A percentile compares a stretch with the other conserved stretches of the same genome.
Conservation (phyloP, 2,113 vertebrate genomes). For the Circaetus gallicus region DNA sequence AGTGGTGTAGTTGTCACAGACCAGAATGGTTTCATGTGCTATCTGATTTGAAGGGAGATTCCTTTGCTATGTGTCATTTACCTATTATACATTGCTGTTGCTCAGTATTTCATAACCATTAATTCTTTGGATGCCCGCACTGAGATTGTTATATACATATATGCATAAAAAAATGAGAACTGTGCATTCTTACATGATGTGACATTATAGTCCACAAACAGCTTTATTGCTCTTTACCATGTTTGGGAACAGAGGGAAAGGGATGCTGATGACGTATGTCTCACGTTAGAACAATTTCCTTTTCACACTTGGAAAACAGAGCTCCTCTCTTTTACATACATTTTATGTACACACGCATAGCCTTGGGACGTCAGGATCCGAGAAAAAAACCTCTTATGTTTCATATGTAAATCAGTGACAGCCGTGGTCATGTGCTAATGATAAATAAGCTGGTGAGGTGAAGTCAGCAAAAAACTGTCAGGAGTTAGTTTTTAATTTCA, state of each 20-base stretch:
- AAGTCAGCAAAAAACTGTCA: background rate
- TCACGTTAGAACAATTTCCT: conserved; percentile 10
- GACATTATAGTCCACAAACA: conserved; percentile 27
- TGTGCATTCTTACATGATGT: conserved; percentile 51
- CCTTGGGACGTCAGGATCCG: background rate
- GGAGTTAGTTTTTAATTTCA: background rate
- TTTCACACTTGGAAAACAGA: background rate
- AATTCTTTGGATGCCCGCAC: conserved; percentile 50
- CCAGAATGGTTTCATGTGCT: conserved; percentile 64
- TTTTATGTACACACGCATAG: background rate
- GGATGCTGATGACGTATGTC: background rate
- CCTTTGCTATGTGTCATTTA: conserved; percentile 72
- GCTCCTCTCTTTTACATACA: background rate
- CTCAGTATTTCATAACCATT: conserved; percentile 57
- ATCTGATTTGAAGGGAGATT: conserved; percentile 71
- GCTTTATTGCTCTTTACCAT: conserved; percentile 23
- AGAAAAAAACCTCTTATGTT: background rate
- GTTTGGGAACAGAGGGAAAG: conserved; percentile 61
- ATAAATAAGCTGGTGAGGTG: background rate
- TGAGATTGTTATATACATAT: conserved; percentile 35
- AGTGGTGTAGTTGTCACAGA: conserved; percentile 58
- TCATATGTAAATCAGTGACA: background rate
- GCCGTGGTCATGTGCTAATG: background rate
- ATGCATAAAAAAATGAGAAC: conserved; percentile 46
- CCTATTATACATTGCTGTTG: conserved; percentile 62